A percentile compares a stretch with the other conserved stretches of the same genome.
Conservation (phyloP, 2,113 vertebrate species). For the Manacus vitellinus region DNA sequence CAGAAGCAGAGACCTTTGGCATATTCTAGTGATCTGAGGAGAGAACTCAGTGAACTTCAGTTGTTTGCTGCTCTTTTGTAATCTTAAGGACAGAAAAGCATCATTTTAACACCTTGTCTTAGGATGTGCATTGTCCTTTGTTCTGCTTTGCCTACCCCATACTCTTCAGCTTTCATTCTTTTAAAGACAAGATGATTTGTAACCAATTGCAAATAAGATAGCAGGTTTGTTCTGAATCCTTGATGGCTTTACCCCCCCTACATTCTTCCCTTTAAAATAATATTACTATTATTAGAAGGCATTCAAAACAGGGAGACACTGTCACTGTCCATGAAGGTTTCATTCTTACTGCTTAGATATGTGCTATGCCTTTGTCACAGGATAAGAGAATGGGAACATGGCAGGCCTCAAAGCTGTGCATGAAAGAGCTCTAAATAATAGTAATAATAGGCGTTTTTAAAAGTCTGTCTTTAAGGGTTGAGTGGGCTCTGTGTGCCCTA, state of each 20-base stretch:
- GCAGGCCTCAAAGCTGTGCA: not conserved
- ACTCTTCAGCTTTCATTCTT: not conserved
- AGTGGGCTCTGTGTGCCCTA: constrained; percentile 21
- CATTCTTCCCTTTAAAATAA: not conserved
- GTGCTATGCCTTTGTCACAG: not conserved
- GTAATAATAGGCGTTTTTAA: constrained; percentile 10
- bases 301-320: not conserved
- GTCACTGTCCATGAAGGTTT: not conserved
- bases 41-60: not conserved
- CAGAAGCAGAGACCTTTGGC: not conserved
- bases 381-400: not conserved
- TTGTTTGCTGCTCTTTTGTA: not conserved
- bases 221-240: not conserved
- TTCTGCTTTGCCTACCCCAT: not conserved
- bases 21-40: not conserved
- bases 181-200: not conserved
- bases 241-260: accelerated
- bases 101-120: not conserved
- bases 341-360: not conserved
- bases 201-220: not conserved
- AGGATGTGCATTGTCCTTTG: not conserved
- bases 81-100: not conserved
- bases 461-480: constrained; percentile 19
- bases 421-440: constrained; percentile 2
- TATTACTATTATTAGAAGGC: constrained; percentile 26